A percentile compares a stretch with the other conserved stretches of the same genome.
Conservation (phyloP, 2,888 invertebrate genomes). For the Clitarchus hookeri region DNA sequence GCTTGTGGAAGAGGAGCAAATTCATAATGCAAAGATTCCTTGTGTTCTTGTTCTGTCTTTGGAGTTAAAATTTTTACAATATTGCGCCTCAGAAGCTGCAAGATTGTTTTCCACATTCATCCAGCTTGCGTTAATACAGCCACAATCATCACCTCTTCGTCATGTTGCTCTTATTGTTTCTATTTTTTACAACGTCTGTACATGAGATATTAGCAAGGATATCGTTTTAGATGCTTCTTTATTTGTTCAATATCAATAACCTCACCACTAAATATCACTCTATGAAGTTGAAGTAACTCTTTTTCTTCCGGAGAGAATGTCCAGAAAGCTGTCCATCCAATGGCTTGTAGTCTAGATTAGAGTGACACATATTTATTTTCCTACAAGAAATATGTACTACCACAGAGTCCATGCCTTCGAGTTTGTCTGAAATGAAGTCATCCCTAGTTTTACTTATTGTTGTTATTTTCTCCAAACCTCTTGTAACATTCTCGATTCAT, state of each 20-base stretch:
- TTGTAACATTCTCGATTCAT: too few species aligned
- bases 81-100: background rate
- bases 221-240: background rate
- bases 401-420: too few species aligned
- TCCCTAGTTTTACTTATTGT: too few species aligned
- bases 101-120: background rate
- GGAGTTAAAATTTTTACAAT: background rate
- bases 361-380: too few species aligned
- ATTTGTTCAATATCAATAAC: background rate
- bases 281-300: background rate
- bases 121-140: background rate
- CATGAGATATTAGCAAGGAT: background rate
- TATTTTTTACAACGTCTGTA: background rate
- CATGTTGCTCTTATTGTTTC: background rate
- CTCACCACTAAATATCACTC: background rate
- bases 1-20: background rate
- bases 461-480: too few species aligned
- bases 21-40: background rate
- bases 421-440: too few species aligned
- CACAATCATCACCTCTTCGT: background rate
- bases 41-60: background rate
- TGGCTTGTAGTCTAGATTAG: too few species aligned
- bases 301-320: background rate
- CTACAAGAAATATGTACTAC: too few species aligned
- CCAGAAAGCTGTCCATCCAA: background rate